These are phyloP conservation scores for Cetonia aurata DNA, from an alignment of 2,888 invertebrate genomes.

Conservation along the genomic window DNA sequence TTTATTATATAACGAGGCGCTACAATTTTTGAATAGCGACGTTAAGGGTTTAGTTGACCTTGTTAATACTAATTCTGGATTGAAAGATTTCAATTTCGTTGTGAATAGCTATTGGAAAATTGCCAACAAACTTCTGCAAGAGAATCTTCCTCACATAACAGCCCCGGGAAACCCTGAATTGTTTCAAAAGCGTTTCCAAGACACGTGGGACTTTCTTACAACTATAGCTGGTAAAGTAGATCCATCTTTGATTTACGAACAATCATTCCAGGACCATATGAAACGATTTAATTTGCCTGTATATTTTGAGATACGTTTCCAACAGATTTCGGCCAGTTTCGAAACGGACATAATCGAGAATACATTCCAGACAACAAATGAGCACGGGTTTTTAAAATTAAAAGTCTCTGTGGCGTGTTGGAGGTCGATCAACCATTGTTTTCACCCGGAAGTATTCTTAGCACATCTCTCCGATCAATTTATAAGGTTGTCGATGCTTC, in stretches of 20 bases:
- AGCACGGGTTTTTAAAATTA: constrained; percentile 64
- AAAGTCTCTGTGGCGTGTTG: constrained; percentile 69
- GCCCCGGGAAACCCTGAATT: constrained; percentile 92
- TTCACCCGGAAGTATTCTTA: constrained; percentile 85
- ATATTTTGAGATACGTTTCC: constrained; percentile 96
- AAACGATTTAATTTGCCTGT: constrained; percentile 94
- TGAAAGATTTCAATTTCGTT: constrained; percentile 80
- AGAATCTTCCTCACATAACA: constrained; percentile 87
- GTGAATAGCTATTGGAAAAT: constrained; percentile 91
- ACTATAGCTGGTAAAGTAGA: constrained; percentile 78
- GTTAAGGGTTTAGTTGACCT: constrained; percentile 70
- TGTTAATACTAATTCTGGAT: constrained; percentile 58
- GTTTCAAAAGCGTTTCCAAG: constrained; percentile 85
- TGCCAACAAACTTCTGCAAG: constrained; percentile 83
- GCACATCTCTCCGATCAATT: constrained; percentile 84
- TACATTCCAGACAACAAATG: constrained; percentile 34
- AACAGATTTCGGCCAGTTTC: constrained; percentile 86
- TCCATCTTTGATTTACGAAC: constrained; percentile 72
- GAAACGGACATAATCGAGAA: constrained; percentile 67
- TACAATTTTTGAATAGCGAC: constrained; percentile 79
- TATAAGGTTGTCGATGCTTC: constrained; percentile 89
- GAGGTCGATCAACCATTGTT: constrained; percentile 70
- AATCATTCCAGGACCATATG: constrained; percentile 81
- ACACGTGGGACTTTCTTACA: constrained; percentile 81
- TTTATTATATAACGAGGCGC: constrained; percentile 79